phyloP scores from a whole-genome alignment of 2,888 invertebrate species.

The Oscheius onirici region DNA sequence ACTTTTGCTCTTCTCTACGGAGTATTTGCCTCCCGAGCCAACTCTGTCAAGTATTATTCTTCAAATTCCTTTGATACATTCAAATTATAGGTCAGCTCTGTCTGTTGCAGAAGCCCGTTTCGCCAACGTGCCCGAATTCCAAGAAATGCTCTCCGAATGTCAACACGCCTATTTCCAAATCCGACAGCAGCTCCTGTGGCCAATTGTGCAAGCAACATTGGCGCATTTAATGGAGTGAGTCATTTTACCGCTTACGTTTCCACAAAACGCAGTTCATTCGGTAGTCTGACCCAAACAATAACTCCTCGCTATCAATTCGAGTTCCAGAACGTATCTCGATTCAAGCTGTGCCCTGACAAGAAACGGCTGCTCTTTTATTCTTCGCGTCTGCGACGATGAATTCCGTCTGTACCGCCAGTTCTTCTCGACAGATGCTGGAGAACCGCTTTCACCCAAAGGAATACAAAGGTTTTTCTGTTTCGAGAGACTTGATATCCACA shows the following conservation, averaged over 20 bases:
- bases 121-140: slow-evolving; percentile 61
- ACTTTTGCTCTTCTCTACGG: slow-evolving; percentile 68
- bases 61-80: too few species aligned
- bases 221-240: slow-evolving; percentile 49
- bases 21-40: slow-evolving; percentile 68
- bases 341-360: slow-evolving; percentile 75
- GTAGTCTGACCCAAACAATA: background rate
- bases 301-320: background rate
- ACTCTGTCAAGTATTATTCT: slow-evolving; percentile 56
- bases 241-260: background rate
- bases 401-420: slow-evolving; percentile 89
- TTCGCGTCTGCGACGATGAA: slow-evolving; percentile 94
- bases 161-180: slow-evolving; percentile 67
- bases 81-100: slow-evolving; percentile 58
- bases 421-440: slow-evolving; percentile 77
- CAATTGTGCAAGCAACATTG: slow-evolving; percentile 65
- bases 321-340: slow-evolving; percentile 54
- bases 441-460: slow-evolving; percentile 22
- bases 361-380: slow-evolving; percentile 87
- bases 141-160: slow-evolving; percentile 67
- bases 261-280: background rate
- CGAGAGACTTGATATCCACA: too few species aligned
- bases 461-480: background rate
- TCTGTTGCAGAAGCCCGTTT: slow-evolving; percentile 66
- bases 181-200: slow-evolving; percentile 60